Evolutionary conservation across 2,113 vertebrate species (phyloP).

Genomic region (Gymnocephalus cernua): DNA sequence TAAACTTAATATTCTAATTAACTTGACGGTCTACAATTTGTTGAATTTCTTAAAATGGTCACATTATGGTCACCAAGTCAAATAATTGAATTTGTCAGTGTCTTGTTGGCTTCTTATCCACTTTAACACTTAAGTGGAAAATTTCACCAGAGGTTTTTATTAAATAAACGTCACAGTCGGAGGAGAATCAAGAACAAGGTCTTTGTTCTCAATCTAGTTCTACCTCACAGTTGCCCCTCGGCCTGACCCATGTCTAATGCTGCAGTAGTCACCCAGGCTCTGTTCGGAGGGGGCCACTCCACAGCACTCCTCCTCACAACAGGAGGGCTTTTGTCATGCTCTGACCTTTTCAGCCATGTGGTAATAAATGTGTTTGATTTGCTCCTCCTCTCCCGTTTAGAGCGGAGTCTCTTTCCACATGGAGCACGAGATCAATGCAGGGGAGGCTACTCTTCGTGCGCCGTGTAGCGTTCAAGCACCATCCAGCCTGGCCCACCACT

Average conservation of each 20-base stretch:
- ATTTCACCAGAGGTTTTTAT: slow-evolving; percentile 37
- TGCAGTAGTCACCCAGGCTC: slow-evolving; percentile 52
- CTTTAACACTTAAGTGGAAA: slow-evolving; percentile 36
- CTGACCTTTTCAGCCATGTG: slow-evolving; percentile 73
- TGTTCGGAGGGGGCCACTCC: slow-evolving; percentile 58
- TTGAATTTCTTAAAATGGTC: not conserved
- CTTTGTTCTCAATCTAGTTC: slow-evolving; percentile 57
- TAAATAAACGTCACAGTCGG: slow-evolving; percentile 39
- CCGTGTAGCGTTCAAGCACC: slow-evolving; percentile 52
- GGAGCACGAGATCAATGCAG: slow-evolving; percentile 34
- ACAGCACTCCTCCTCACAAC: slow-evolving; percentile 72
- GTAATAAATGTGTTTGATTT: slow-evolving; percentile 82
- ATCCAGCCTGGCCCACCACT: slow-evolving; percentile 43
- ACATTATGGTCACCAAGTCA: slow-evolving; percentile 14
- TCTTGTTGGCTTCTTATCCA: not conserved
- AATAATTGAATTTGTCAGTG: not conserved
- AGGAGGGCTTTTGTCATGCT: slow-evolving; percentile 75
- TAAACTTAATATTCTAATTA: not conserved
- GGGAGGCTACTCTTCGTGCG: slow-evolving; percentile 16
- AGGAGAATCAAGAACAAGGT: slow-evolving; percentile 37
- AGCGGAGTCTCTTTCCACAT: slow-evolving; percentile 50
- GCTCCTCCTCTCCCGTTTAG: slow-evolving; percentile 77
- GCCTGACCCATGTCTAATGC: slow-evolving; percentile 79
- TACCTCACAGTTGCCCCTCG: slow-evolving; percentile 48
- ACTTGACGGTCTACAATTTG: not conserved